Evolutionary conservation across 2,888 invertebrate genomes (phyloP), one percentile per base, ranked within the genome.

Genomic region (Epistrophella euchroma): DNA sequence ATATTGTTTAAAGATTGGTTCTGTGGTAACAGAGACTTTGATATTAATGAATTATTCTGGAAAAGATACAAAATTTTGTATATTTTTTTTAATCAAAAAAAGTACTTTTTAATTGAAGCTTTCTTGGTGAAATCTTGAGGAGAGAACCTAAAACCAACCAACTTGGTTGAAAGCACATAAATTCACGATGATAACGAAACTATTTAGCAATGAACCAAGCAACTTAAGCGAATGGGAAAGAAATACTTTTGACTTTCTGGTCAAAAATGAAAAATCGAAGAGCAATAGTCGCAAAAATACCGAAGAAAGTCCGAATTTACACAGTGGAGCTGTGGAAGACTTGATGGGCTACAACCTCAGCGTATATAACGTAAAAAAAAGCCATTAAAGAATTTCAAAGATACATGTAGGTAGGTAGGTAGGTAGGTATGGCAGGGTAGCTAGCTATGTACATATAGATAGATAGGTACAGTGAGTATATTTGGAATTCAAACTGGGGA

Each of bases 281-380:
- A 80, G 52, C 43, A 80, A 80, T 75, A 64, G 40, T 58, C 70
- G 56, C 75, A 58, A 80, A 80, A 81, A 81, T 52, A 35, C 68
- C 62, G 28, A 86, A 56, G 76, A 77, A 85, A 85, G 76, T 68
- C 85, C 80, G 45, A 76, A 68, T 66, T 43, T 58, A 52, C 17
- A 50, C 13, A 15, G 50, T 25, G 56, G 74, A 75, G 50, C 52
- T 56, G 70, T 45, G 25, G 43, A 66, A 74, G 81, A 52, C 17
- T 32, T 15, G 32, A 55, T 77, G 73, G 75, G 50, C 66, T 40
- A 47, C 55, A 77, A 77, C 73, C 76, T 76, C 68, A 22, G 66
- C 45, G 82, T 87, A 87, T 72, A 87, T 83, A 87, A 87, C 78
- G 83, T 87, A 83, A 83, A 87, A 82, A 82, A 83, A 71, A 66